Conservation (phyloP, 2,888 invertebrate genomes). For the Mellilla xanthometata region DNA sequence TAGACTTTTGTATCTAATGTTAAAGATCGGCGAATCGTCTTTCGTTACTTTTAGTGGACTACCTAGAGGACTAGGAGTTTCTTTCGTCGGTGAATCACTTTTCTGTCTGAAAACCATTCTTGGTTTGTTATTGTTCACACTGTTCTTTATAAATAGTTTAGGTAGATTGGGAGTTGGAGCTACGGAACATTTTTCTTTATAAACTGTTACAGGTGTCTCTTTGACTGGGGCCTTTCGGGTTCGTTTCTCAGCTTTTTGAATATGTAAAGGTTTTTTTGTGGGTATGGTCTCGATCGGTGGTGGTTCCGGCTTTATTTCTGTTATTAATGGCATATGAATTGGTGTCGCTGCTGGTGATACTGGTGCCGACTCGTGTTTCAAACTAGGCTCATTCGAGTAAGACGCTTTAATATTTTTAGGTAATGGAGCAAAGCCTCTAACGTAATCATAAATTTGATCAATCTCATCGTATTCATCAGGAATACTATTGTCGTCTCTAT, state of each 20-base stretch:
- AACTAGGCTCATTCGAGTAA: slow-evolving; percentile 73
- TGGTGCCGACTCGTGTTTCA: slow-evolving; percentile 81
- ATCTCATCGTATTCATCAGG: slow-evolving; percentile 96
- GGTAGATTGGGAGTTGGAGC: slow-evolving; percentile 83
- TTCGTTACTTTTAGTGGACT: slow-evolving; percentile 82
- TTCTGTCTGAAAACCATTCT: slow-evolving; percentile 87
- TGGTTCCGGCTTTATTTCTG: slow-evolving; percentile 90
- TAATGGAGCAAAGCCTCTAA: slow-evolving; percentile 94
- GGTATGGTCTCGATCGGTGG: slow-evolving; percentile 96
- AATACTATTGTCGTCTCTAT: slow-evolving; percentile 85
- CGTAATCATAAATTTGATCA: slow-evolving; percentile 98
- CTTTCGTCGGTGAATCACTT: slow-evolving; percentile 88
- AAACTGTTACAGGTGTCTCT: slow-evolving; percentile 79
- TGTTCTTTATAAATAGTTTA: slow-evolving; percentile 91
- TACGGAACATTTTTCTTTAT: slow-evolving; percentile 82
- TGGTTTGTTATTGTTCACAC: slow-evolving; percentile 84
- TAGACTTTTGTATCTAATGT: slow-evolving; percentile 87
- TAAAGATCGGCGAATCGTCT: slow-evolving; percentile 89
- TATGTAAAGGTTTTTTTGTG: slow-evolving; percentile 86
- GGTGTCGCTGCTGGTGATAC: slow-evolving; percentile 80
- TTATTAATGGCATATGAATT: slow-evolving; percentile 78
- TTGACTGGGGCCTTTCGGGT: slow-evolving; percentile 85
- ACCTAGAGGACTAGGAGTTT: slow-evolving; percentile 84
- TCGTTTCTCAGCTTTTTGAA: slow-evolving; percentile 87
- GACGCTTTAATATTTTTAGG: slow-evolving; percentile 90